Base-by-base conservation (phyloP, 37 sponge, comb jelly and placozoan species). In the Ianthella basta region DNA sequence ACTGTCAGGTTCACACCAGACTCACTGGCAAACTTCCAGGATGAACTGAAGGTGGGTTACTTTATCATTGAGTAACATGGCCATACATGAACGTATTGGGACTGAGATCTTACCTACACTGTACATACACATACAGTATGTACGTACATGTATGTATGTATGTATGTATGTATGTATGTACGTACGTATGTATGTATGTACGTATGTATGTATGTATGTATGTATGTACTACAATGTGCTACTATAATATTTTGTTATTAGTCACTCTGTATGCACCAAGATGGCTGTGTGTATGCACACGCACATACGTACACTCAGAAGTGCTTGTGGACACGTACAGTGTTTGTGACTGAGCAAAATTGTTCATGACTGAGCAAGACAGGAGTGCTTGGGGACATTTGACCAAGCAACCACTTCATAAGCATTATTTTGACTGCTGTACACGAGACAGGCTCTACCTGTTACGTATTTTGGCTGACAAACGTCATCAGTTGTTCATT, bases 1-100 rank as follows among this genome's bases (percentile, higher is more conserved):
- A 72, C 60, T 5, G 80, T 94, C 53, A 83, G 64, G 33, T 94
- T 94, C 65, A 59, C 83, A 27, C 94, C 94, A 34, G 93, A 91
- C 56, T 91, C 94, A 21, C 83, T 94, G 20, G 86, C 86, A 0
- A 81, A 91, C 65, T 94, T 88, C 57, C 25, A 87, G 23, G 93
- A 88, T 36, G 67, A 85, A 56, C 54, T 94, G 50, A 84, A 63
- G 56, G 94, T 94, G 25, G 8, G 53, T 13, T 70, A 5, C 59
- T 37, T 27, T 5, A 30, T n/a, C n/a, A n/a, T n/a, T 21, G 25
- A n/a, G 59, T 81, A 25, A 15, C 10, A 15, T 54, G 27, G 16
- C 59, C 15, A 15, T 56, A 56, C 59, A 15, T 56, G 16, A 19
- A 18, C 59, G 18, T 56, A 15, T 18, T 56, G 15, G 15, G 18